Conservation (phyloP, 2,888 invertebrate species). For the Cistogaster globosa region DNA sequence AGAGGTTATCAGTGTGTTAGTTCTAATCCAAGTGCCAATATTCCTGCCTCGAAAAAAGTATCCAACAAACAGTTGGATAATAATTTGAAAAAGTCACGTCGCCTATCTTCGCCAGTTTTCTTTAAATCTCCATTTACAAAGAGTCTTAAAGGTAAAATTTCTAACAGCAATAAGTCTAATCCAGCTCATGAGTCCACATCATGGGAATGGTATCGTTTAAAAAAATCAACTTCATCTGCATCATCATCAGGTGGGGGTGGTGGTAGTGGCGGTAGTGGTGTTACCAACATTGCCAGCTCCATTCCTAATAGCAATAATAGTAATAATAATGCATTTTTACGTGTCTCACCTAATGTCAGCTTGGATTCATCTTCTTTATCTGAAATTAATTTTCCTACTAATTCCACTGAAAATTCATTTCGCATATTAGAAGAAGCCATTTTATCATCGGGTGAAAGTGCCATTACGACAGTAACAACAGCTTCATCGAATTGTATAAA, state of each 20-base stretch:
- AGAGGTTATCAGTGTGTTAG: conserved; percentile 79
- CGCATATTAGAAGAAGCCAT: conserved; percentile 80
- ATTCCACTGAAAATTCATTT: conserved; percentile 80
- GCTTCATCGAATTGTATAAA: conserved; percentile 65
- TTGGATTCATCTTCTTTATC: conserved; percentile 79
- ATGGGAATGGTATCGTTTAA: conserved; percentile 83
- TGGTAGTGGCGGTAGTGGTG: conserved; percentile 34
- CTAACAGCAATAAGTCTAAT: conserved; percentile 72
- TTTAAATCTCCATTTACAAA: conserved; percentile 85
- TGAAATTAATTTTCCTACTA: conserved; percentile 79
- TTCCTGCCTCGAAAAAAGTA: conserved; percentile 67
- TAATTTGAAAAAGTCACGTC: conserved; percentile 80
- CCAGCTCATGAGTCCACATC: conserved; percentile 82
- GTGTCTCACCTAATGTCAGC: conserved; percentile 71
- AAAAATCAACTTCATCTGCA: conserved; percentile 74
- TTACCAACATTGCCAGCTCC: conserved; percentile 7
- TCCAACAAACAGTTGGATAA: conserved; percentile 48
- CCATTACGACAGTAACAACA: conserved; percentile 67
- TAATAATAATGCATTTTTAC: conserved; percentile 61
- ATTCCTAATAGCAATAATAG: conserved; percentile 52
- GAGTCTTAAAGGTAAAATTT: conserved; percentile 78
- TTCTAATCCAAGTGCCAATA: conserved; percentile 72
- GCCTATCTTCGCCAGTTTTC: conserved; percentile 86
- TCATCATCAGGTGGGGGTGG: conserved; percentile 46
- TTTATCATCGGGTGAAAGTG: conserved; percentile 75